Evolutionary conservation across 1,140 invertebrate species (phyloP), one percentile per base, ranked within the genome.

Genomic region (Sarcophaga peregrina): DNA sequence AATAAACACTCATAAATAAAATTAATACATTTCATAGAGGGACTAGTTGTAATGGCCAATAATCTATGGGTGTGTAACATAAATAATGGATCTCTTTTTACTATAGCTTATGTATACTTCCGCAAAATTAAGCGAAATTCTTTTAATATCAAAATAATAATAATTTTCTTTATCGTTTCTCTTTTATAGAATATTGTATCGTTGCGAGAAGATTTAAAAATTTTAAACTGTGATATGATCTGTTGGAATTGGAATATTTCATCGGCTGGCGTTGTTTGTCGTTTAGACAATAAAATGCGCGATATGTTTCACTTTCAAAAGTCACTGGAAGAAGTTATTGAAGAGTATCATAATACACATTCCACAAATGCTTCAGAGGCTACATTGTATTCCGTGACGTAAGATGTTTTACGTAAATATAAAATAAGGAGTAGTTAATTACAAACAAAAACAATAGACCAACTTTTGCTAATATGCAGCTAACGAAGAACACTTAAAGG

Each of bases 231-330:
- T 84, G 85, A 89, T 37, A 83, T 90, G n/a, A 82, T 90, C 20
- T 90, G 89, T 80, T 90, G 88, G 89, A 90, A 90, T 76, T 90
- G 89, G 89, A 89, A 85, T 50, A 76, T 87, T 6, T 82, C 83
- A 13, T 84, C 90, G 47, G 88, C 87, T 9, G 89, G 89, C 62
- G 89, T 90, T 6, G 84, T 89, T 52, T 90, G 86, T 74, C 85
- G 89, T 17, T 81, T 90, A 48, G 85, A 90, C 11, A 83, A n/a
- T 20, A 85, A 86, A 54, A 81, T 86, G 46, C 85, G 85, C 45
- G 82, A 78, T 76, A 87, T 89, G 83, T 89, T 90, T 8, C 84
- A 83, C 58, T 89, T 85, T 75, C 85, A 85, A 15, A 85, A 83
- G 73, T 87, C 81, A 74, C 85, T 87, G 45, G 20, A 84, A 9